Base-by-base conservation (phyloP, 2,113 vertebrate genomes). In the Anarrhichthys ocellatus region DNA sequence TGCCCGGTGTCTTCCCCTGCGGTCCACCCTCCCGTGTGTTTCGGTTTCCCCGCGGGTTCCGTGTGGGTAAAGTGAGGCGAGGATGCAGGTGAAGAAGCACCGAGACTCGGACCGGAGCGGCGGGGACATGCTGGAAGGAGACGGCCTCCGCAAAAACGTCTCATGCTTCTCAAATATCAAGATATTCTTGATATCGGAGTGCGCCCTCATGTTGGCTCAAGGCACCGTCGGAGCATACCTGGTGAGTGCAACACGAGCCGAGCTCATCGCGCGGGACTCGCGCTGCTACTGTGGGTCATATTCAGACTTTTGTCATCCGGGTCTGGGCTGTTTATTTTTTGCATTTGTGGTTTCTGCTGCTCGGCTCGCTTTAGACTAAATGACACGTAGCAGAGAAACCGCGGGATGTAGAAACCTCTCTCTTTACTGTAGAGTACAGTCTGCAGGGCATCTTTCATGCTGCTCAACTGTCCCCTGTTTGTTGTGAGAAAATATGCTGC, bases 141-240 rank as follows among this genome's bases (percentile, higher is more conserved):
- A 94, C 91, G 92, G 94, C 90, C 95, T 90, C 88, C 94, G 93
- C 61, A 96, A 96, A 93, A 96, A 96, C 90, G 89, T 94, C 10
- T 97, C 97, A 15, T 97, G 97, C 93, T 99, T 99, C 94, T 97
- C 96, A 76, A 99, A 96, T 93, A 99, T 99, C 94, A 98, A 97
- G 94, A 96, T 99, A 89, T 99, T 99, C 92, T 90, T 99, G 89
- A 95, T 98, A 84, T 96, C 98, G 85, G 97, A 99, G 94, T 99
- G 98, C 92, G 98, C 97, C 14, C 94, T 99, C 88, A 97, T 99
- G 98, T 91, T 99, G 95, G 98, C 98, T 20, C 98, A 99, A 94
- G 98, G 97, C 91, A 99, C 98, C 18, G 97, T 99, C 71, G 98
- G 98, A 89, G 97, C 98, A 18, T 99, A 99, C 95, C 96, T 99